Conservation (phyloP, 2,888 invertebrate genomes). For the Lithophane semibrunnea region DNA sequence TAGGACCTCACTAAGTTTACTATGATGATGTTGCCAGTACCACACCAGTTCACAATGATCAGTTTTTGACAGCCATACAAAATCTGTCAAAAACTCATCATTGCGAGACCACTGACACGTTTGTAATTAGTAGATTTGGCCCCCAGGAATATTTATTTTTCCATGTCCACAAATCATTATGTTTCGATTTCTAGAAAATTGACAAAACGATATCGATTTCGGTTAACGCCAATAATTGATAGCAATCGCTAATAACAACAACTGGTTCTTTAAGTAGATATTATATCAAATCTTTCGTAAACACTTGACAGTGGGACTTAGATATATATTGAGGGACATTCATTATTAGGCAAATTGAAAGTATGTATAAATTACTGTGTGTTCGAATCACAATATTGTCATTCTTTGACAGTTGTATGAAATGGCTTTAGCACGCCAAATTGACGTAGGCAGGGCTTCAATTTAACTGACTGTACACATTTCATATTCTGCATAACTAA, state of each 20-base stretch:
- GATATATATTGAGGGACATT: not conserved
- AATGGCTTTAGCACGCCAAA: not conserved
- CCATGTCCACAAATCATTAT: not conserved
- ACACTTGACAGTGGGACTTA: not conserved
- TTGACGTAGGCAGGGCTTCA: not conserved
- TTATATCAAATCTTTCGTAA: not conserved
- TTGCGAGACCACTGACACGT: no score
- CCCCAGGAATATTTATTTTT: not conserved
- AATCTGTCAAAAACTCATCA: no score
- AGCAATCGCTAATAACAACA: slow-evolving; percentile 15
- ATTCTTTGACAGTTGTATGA: not conserved
- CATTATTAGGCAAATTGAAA: not conserved
- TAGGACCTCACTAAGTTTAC: not conserved
- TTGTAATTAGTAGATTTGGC: no score
- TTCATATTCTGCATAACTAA: no score
- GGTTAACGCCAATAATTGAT: slow-evolving; percentile 20
- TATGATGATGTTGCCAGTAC: not conserved
- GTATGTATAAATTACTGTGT: not conserved
- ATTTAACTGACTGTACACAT: no score
- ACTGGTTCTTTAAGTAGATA: not conserved
- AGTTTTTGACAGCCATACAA: no score
- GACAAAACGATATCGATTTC: not conserved
- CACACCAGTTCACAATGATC: not conserved
- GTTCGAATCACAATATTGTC: not conserved
- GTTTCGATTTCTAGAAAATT: slow-evolving; percentile 21